These are phyloP conservation scores for Cyrtodaria siliqua DNA, from an alignment of 2,888 invertebrate species.

Conservation along the genomic window DNA sequence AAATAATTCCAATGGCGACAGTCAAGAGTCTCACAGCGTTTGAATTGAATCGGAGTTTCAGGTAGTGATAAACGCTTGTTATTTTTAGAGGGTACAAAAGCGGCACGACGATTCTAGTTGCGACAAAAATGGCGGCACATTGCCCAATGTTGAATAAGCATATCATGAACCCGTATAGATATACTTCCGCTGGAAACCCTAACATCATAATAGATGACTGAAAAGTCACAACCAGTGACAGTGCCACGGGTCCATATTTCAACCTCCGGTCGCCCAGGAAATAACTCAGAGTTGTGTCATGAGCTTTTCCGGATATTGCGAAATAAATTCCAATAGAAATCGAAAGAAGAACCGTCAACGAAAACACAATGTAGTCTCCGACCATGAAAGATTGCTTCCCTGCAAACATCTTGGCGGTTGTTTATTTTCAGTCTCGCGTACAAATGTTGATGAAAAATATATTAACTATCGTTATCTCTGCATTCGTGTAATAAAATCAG, in stretches of 20 bases:
- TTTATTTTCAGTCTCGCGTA: too few relatives aligned
- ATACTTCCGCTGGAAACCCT: slow-evolving; percentile 75
- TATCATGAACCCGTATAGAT: slow-evolving; percentile 71
- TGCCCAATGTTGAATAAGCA: slow-evolving; percentile 61
- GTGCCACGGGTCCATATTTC: slow-evolving; percentile 72
- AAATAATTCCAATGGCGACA: slow-evolving; percentile 63
- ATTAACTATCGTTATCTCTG: too few relatives aligned
- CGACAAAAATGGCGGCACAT: slow-evolving; percentile 58
- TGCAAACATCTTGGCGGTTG: too few relatives aligned
- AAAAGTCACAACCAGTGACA: slow-evolving; percentile 76
- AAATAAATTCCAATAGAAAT: slow-evolving; percentile 73
- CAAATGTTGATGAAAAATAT: too few relatives aligned
- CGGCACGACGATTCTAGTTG: slow-evolving; percentile 68
- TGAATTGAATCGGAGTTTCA: slow-evolving; percentile 68
- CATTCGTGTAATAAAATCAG: too few relatives aligned
- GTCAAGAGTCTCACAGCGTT: slow-evolving; percentile 58
- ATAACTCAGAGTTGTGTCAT: slow-evolving; percentile 68
- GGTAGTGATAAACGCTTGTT: slow-evolving; percentile 74
- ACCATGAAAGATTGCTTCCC: slow-evolving; percentile 29
- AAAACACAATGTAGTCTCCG: slow-evolving; percentile 71
- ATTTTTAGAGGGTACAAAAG: slow-evolving; percentile 72
- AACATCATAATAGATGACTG: slow-evolving; percentile 80
- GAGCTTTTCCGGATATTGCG: slow-evolving; percentile 47
- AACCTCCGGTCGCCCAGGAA: slow-evolving; percentile 72
- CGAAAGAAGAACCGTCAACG: slow-evolving; percentile 66